These are phyloP conservation scores for Lycia hirtaria DNA, from an alignment of 2,888 invertebrate species.

Conservation along the genomic window DNA sequence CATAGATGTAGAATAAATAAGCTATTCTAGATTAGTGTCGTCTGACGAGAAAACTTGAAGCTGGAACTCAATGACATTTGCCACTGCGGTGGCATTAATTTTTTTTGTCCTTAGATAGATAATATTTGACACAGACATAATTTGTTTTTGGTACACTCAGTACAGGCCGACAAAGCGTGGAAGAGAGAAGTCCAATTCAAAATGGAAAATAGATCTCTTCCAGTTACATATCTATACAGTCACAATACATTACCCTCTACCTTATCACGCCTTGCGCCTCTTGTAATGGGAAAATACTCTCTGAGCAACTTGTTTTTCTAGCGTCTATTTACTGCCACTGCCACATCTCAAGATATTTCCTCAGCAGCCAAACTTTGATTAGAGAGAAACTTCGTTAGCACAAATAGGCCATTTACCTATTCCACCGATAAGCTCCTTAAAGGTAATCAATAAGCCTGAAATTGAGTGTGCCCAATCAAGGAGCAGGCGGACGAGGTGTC, in stretches of 20 bases:
- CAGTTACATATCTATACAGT: too few species aligned
- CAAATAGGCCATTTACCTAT: constrained; percentile 39
- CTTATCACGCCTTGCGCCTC: neutral
- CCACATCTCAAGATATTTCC: constrained; percentile 6
- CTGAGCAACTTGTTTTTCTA: neutral
- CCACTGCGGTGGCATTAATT: neutral
- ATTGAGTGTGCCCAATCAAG: constrained; percentile 56
- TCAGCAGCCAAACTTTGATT: constrained; percentile 25
- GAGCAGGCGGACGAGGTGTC: constrained; percentile 50
- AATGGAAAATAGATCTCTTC: too few species aligned
- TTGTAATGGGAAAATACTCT: neutral
- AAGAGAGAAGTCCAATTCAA: too few species aligned
- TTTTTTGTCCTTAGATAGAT: too few species aligned
- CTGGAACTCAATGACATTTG: constrained; percentile 7
- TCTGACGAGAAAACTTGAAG: neutral
- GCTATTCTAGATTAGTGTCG: too few species aligned
- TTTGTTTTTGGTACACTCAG: too few species aligned
- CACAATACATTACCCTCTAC: too few species aligned
- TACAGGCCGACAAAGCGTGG: too few species aligned
- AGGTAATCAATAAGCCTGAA: constrained; percentile 57
- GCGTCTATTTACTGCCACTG: neutral
- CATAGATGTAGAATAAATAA: too few species aligned
- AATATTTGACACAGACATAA: too few species aligned
- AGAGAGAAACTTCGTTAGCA: constrained; percentile 33
- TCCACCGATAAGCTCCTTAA: constrained; percentile 45